phyloP scores from a whole-genome alignment of 2,113 vertebrate species.

The Fregata magnificens region DNA sequence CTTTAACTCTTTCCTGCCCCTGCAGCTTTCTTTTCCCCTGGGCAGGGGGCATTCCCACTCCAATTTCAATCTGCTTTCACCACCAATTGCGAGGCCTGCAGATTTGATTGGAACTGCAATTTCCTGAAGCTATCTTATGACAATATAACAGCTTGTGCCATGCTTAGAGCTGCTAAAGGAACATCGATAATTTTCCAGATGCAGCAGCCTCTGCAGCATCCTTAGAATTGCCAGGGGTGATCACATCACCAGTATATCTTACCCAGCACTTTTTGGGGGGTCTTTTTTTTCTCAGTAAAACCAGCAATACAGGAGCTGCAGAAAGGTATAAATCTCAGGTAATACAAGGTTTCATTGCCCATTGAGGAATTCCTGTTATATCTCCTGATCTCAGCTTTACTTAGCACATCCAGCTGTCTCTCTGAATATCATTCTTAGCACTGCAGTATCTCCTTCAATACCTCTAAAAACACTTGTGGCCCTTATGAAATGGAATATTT shows the following conservation, averaged over 20 bases:
- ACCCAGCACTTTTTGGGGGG: not conserved
- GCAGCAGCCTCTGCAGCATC: not conserved
- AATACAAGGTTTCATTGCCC: not conserved
- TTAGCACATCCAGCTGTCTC: conserved; percentile 5
- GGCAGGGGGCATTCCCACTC: not conserved
- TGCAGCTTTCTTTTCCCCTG: not conserved
- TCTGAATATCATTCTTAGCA: not conserved
- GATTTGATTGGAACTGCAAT: not conserved
- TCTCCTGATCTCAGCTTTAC: not conserved
- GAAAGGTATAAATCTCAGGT: conserved; percentile 18
- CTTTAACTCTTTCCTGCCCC: not conserved
- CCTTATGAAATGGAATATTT: not conserved
- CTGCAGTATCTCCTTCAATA: not conserved
- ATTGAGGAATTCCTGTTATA: conserved; percentile 4
- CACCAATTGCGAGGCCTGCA: not conserved
- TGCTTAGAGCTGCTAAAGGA: not conserved
- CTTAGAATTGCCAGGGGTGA: not conserved
- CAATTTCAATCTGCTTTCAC: not conserved
- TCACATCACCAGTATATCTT: not conserved
- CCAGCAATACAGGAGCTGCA: not conserved
- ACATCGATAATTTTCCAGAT: not conserved
- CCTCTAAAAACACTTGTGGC: not conserved
- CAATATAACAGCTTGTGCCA: not conserved
- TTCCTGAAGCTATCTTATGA: not conserved
- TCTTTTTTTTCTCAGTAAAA: not conserved